phyloP scores from a whole-genome alignment of 1,140 invertebrate genomes.

The Hyphantria cunea region DNA sequence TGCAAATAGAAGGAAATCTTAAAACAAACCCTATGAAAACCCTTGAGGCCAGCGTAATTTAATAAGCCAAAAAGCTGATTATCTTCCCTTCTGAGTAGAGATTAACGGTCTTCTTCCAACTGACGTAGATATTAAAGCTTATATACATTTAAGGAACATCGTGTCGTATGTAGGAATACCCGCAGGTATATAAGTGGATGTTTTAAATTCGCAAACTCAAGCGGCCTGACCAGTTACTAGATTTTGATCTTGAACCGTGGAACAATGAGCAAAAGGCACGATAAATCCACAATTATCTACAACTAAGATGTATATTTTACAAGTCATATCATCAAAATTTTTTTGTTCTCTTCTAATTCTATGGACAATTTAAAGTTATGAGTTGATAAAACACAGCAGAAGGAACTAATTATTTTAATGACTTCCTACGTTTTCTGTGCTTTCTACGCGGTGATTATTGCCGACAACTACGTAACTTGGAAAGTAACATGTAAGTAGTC shows the following conservation, averaged over 20 bases:
- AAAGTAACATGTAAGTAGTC: not conserved
- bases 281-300: conserved; percentile 4
- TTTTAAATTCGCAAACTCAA: not conserved
- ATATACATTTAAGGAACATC: not conserved
- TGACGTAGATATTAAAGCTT: too few species aligned
- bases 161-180: not conserved
- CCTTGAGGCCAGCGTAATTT: too few species aligned
- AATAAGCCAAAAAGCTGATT: too few species aligned
- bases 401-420: conserved; percentile 7
- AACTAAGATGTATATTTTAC: not conserved
- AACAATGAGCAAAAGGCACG: conserved; percentile 16
- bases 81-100: too few species aligned
- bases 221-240: not conserved
- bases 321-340: too few species aligned
- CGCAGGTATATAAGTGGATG: not conserved
- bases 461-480: not conserved
- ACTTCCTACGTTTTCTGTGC: conserved; percentile 6
- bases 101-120: too few species aligned
- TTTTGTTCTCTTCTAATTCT: too few species aligned
- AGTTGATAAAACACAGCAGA: conserved; percentile 9
- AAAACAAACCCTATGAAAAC: too few species aligned
- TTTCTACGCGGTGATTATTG: conserved; percentile 2
- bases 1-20: too few species aligned
- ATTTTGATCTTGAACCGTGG: conserved; percentile 15
- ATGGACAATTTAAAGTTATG: conserved; percentile 1